These are phyloP conservation scores for Amblyjoppa proteus DNA, from an alignment of 2,888 invertebrate genomes.

Conservation along the genomic window DNA sequence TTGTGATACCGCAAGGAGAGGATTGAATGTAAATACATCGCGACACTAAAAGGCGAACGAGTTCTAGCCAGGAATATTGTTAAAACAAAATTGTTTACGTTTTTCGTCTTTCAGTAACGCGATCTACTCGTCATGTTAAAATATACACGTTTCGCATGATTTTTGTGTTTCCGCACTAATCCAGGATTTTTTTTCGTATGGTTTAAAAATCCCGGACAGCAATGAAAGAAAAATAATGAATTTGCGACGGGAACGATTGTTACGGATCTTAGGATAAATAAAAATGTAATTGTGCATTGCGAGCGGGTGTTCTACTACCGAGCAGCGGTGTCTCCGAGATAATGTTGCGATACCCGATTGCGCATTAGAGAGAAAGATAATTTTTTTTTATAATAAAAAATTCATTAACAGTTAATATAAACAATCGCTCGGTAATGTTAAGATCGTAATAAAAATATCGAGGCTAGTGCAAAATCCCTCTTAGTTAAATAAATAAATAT, in stretches of 20 bases:
- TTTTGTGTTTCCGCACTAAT: conserved; percentile 1
- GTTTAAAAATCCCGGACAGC: neutral
- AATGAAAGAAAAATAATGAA: conserved; percentile 41
- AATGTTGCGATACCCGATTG: conserved; percentile 10
- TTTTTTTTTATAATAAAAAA: conserved; percentile 5
- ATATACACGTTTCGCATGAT: neutral
- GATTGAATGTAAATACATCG: neutral
- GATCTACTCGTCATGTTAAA: conserved; percentile 4
- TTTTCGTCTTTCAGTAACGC: neutral
- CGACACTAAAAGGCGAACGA: neutral
- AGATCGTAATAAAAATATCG: neutral
- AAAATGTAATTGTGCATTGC: conserved; percentile 79
- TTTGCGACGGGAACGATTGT: conserved; percentile 34
- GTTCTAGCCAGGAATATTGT: too few relatives aligned
- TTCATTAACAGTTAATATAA: neutral
- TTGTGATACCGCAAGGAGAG: neutral
- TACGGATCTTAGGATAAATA: conserved; percentile 62
- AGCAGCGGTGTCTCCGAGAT: conserved; percentile 67
- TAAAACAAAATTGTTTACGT: conserved; percentile 32
- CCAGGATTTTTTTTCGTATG: conserved; percentile 15
- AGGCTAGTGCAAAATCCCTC: conserved; percentile 31
- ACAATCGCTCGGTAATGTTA: conserved; percentile 13
- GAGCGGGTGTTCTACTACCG: conserved; percentile 79
- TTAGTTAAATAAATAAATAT: conserved; percentile 21
- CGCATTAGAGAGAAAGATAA: neutral